A percentile compares a stretch with the other conserved stretches of the same genome.
Evolutionary conservation across 2,888 invertebrate genomes (phyloP).

Genomic region (Papilio elwesi): DNA sequence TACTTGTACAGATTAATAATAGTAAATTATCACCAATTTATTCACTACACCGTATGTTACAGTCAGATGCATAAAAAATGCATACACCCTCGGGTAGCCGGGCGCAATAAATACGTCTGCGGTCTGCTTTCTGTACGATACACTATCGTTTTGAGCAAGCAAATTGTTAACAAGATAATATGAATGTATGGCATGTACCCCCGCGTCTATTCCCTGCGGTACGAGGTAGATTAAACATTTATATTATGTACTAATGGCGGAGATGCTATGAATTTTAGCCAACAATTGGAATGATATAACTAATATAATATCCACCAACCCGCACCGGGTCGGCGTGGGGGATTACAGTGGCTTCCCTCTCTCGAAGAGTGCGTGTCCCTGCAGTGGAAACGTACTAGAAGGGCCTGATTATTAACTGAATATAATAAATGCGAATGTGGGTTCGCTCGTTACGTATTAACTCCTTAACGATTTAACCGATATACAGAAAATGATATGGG

Average conservation of each 20-base stretch:
- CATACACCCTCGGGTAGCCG: not conserved
- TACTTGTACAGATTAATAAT: not conserved
- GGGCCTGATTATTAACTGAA: no score
- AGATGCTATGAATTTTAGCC: not conserved
- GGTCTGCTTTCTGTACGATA: not conserved
- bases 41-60: not conserved
- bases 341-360: no score
- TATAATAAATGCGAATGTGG: no score
- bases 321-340: not conserved
- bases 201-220: not conserved
- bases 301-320: not conserved
- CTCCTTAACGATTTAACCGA: no score
- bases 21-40: not conserved
- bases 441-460: no score
- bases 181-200: not conserved
- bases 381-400: no score
- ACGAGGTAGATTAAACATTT: not conserved
- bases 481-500: no score
- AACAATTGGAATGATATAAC: not conserved
- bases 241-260: not conserved
- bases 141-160: not conserved
- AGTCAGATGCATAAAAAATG: conserved; percentile 1
- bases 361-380: no score
- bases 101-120: not conserved
- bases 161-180: not conserved